Base-by-base conservation (phyloP, 2,797 vertebrate species). In the Chaetodon trifasciatus region DNA sequence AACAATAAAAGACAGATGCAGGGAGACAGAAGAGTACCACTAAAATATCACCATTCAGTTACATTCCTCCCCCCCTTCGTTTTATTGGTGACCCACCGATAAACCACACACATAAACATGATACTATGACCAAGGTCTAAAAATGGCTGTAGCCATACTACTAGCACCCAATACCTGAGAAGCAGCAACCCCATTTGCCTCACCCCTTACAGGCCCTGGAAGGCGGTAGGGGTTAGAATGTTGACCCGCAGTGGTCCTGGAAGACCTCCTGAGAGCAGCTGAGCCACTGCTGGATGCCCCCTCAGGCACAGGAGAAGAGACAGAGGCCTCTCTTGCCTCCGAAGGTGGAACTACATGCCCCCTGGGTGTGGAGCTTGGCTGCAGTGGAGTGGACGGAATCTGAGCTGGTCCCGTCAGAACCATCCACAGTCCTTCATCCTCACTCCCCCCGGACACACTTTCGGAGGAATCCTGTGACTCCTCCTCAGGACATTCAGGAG, bases 1-100 rank as follows among this genome's bases (percentile, higher is more conserved):
- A 2, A 28, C 1, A 28, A 28, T 28, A 28, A 28, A 28, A 1
- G 3, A 28, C 1, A 1, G 3, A 3, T 1, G 3, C 2, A 3
- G 3, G 2, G 3, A 1, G 3, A 3, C 1, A 28, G 28, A 28
- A 3, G 3, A 28, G 3, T 28, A 3, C 28, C 1, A 28, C 39
- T 4, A 6, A 46, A 17, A 46, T 46, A 50, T 21, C 19, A 3
- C 19, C n/a, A 52, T 9, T 3, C 1, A 3, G 3, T 52, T 23
- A 52, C 50, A 52, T 52, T 49, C 50, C 21, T n/a, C 50, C 21
- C 21, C 50, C n/a, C 50, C 50, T 52, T 23, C 12, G 50, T 52
- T 53, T 23, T 23, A 23, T 53, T 4, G 10, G 50, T 23, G 50
- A 12, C 50, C 50, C n/a, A 23, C 10, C 4, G 50, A 24, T 53